A percentile compares a stretch with the other conserved stretches of the same genome.
Conservation (phyloP, 2,888 invertebrate genomes). For the Gymnoscelis rufifasciata region DNA sequence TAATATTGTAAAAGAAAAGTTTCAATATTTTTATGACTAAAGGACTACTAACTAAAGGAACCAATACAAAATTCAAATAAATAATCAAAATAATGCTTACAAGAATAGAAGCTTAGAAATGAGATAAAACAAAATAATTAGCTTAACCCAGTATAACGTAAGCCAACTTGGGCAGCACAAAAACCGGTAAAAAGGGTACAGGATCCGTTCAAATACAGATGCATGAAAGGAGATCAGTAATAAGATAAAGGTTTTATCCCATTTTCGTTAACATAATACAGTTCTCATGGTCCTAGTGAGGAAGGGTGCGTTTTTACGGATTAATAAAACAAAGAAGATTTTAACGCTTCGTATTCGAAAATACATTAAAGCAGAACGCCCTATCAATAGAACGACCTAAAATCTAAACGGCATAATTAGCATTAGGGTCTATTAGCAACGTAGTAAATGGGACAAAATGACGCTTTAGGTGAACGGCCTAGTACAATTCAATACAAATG, state of each 20-base stretch:
- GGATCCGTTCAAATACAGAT: conserved; percentile 36
- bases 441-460: too few relatives aligned
- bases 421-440: too few relatives aligned
- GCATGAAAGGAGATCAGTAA: conserved; percentile 52
- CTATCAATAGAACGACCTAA: too few relatives aligned
- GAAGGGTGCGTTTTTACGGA: background rate
- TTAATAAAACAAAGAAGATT: too few relatives aligned
- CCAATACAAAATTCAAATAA: background rate
- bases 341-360: too few relatives aligned
- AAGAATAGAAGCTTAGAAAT: background rate
- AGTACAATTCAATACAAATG: too few relatives aligned
- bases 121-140: conserved; percentile 15
- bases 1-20: too few relatives aligned
- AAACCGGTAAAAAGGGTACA: conserved; percentile 25
- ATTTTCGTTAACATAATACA: conserved; percentile 72
- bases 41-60: background rate
- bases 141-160: conserved; percentile 12
- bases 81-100: conserved; percentile 4
- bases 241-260: conserved; percentile 75
- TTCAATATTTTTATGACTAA: too few relatives aligned
- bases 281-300: conserved; percentile 30
- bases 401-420: too few relatives aligned
- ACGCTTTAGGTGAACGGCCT: too few relatives aligned
- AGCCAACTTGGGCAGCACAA: conserved; percentile 10
- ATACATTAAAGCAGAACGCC: too few relatives aligned